Evolutionary conservation across 2,113 vertebrate species (phyloP).

Genomic region (Eublepharis macularius): DNA sequence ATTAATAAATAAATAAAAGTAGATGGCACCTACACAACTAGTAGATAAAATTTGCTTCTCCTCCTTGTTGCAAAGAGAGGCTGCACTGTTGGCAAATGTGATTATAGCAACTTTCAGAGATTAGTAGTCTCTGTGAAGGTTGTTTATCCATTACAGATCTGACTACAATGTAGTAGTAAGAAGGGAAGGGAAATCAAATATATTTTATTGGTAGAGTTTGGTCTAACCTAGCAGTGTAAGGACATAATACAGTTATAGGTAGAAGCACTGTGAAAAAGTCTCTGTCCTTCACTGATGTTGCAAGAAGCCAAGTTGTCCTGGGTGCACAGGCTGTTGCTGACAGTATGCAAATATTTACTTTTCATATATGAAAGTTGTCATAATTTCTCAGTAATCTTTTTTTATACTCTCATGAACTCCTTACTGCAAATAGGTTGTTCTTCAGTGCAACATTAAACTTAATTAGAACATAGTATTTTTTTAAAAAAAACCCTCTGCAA

Average conservation of each 20-base stretch:
- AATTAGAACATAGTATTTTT: conserved; percentile 26
- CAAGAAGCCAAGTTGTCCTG: background rate
- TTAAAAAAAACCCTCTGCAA: background rate
- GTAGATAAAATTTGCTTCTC: background rate
- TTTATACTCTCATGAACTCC: conserved; percentile 3
- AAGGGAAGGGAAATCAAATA: background rate
- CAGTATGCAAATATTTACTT: conserved; percentile 28
- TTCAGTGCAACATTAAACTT: background rate
- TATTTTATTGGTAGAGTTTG: background rate
- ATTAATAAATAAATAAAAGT: no score
- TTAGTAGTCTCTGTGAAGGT: background rate
- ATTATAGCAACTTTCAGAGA: background rate
- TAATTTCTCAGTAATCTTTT: conserved; percentile 14
- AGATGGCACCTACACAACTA: background rate
- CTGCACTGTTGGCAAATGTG: background rate
- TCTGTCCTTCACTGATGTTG: background rate
- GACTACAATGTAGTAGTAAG: background rate
- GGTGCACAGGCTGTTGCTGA: background rate
- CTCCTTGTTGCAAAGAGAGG: background rate
- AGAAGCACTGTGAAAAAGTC: background rate
- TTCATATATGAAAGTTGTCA: conserved; percentile 16
- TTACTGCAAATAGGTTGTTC: conserved; percentile 8
- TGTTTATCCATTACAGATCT: background rate
- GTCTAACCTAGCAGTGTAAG: background rate
- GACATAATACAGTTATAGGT: background rate